Evolutionary conservation across 2,113 vertebrate species (phyloP), one percentile per base, ranked within the genome.

Genomic region (Malurus alboscapulatus): DNA sequence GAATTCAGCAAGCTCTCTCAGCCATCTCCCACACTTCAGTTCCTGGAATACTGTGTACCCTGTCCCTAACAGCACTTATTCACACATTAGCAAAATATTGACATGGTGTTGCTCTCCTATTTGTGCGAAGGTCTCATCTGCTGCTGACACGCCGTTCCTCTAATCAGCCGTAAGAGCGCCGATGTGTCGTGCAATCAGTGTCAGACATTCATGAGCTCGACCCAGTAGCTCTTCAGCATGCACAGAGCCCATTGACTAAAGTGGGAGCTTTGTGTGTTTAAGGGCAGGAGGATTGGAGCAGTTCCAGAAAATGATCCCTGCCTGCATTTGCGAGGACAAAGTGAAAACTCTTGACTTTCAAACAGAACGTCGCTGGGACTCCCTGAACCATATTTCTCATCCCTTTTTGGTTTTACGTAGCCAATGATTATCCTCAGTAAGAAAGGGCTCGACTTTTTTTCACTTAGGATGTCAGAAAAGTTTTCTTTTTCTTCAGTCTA

Each of bases 111-210:
- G 16, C 84, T 91, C 66, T 62, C 87, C 65, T 75, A 10, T 78
- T 86, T 94, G 89, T 75, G 83, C 73, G 76, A 48, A 92, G 72
- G 79, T 84, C 89, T 96, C 44, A 4, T 87, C 74, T 61, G 55
- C 87, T 81, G 42, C 88, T 92, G 87, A 36, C 63, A 32, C 1
- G 1, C 29, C 27, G 47, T 51, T 55, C 78, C 82, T 88, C 73
- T 91, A 67, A 53, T 74, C 91, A 90, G 84, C 65, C 1, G 0
- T 72, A 10, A 69, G 71, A 83, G 72, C 7, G 7, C 87, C 0
- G 5, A 21, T 63, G 91, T 68, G 47, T 63, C 10, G 0, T 72
- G 66, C 74, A 93, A 34, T 87, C 91, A 62, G 61, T 47, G 86
- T 32, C 80, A 92, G 90, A 48, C 82, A 67, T 76, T 87, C 18